Percentiles rank a stretch among this genome's conserved stretches.
These are phyloP conservation scores for Brenthis ino DNA, from an alignment of 2,888 invertebrate genomes.

Conservation along the genomic window DNA sequence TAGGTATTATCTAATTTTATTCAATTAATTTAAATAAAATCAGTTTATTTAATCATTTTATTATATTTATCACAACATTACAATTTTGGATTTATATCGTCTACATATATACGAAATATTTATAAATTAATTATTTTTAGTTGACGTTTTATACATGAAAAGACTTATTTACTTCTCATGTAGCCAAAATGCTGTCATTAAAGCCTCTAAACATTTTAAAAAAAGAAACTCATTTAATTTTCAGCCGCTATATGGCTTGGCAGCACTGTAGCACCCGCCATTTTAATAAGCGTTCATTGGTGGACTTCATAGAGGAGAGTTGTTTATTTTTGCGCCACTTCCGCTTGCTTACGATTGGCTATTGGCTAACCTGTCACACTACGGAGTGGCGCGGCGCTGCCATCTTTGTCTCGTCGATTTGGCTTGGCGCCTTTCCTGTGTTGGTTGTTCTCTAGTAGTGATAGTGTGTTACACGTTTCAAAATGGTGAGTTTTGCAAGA, in stretches of 20 bases:
- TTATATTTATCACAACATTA: no score
- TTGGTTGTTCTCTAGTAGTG: conserved; percentile 74
- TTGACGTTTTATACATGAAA: no score
- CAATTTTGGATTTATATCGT: no score
- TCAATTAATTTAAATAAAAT: no score
- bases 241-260: conserved; percentile 60
- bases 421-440: conserved; percentile 82
- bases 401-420: conserved; percentile 75
- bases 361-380: conserved; percentile 59
- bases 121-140: no score
- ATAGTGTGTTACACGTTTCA: conserved; percentile 80
- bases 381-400: conserved; percentile 58
- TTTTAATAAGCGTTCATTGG: conserved; percentile 59
- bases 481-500: conserved; percentile 83
- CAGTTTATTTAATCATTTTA: no score
- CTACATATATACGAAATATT: no score
- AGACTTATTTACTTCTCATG: neutral
- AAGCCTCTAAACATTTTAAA: neutral
- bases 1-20: no score
- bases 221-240: conserved; percentile 36
- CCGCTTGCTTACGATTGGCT: conserved; percentile 64
- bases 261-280: conserved; percentile 66
- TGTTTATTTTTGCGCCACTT: conserved; percentile 57
- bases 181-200: conserved; percentile 1
- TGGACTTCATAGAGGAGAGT: conserved; percentile 33